These are phyloP conservation scores for Ctenicera cuprea DNA, from an alignment of 2,888 invertebrate species.

Conservation along the genomic window DNA sequence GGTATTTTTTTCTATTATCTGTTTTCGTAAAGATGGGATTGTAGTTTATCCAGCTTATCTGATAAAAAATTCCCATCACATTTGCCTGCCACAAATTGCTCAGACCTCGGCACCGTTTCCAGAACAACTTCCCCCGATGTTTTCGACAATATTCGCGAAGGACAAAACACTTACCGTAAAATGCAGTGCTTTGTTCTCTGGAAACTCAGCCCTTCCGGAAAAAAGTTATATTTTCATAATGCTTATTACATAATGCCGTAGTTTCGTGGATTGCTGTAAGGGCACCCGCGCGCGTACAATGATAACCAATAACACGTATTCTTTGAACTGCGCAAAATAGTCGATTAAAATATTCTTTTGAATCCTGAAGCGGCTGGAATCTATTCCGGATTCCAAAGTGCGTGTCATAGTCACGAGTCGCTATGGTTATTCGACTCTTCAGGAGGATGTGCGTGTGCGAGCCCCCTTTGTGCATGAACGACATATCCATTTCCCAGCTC, in stretches of 20 bases:
- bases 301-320: slow-evolving; percentile 3
- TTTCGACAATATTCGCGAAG: slow-evolving; percentile 16
- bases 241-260: background rate
- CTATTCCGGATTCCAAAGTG: slow-evolving; percentile 26
- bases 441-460: slow-evolving; percentile 36
- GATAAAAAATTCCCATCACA: slow-evolving; percentile 28
- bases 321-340: background rate
- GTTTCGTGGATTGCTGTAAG: background rate
- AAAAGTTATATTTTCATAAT: slow-evolving; percentile 13
- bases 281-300: too few relatives aligned
- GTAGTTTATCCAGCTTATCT: background rate
- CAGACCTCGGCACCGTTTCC: slow-evolving; percentile 2
- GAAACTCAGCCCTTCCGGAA: background rate
- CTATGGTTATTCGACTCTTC: slow-evolving; percentile 33
- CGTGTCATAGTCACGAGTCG: slow-evolving; percentile 26
- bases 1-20: too few relatives aligned
- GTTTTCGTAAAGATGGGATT: too few relatives aligned
- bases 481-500: slow-evolving; percentile 47
- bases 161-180: slow-evolving; percentile 25
- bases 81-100: slow-evolving; percentile 8
- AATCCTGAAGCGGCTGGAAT: slow-evolving; percentile 1
- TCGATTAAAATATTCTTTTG: slow-evolving; percentile 7
- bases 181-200: slow-evolving; percentile 17
- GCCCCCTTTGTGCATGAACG: slow-evolving; percentile 44
- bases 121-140: slow-evolving; percentile 11